A percentile compares a stretch with the other conserved stretches of the same genome.
Evolutionary conservation across 2,888 invertebrate genomes (phyloP).

Genomic region (Junonia oenone): DNA sequence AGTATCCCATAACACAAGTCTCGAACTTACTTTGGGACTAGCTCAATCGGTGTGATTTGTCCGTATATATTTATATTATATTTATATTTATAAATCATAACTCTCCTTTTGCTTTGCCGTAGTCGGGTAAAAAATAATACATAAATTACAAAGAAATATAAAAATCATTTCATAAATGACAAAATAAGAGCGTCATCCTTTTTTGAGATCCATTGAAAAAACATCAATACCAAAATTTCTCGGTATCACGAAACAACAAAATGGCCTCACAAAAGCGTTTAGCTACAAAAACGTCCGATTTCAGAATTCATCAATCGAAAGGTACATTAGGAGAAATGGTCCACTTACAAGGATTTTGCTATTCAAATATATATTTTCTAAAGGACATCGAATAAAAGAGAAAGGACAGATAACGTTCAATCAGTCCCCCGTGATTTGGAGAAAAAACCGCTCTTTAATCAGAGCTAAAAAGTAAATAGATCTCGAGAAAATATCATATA

Average conservation of each 20-base stretch:
- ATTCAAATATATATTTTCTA: conserved; percentile 1
- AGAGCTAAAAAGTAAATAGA: conserved; percentile 15
- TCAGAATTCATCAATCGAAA: neutral
- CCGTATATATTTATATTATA: no score
- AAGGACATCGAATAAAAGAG: neutral
- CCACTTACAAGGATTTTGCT: neutral
- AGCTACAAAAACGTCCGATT: neutral
- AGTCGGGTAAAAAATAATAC: no score
- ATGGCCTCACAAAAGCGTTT: neutral
- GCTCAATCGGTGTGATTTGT: no score
- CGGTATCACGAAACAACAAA: neutral
- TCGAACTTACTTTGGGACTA: no score
- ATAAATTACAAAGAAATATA: no score
- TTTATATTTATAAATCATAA: no score
- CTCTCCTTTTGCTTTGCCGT: no score
- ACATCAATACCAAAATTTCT: neutral
- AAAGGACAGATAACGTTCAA: conserved; percentile 7
- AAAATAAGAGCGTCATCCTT: no score
- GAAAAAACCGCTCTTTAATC: conserved; percentile 20
- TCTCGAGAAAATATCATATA: conserved; percentile 11
- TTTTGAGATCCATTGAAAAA: no score
- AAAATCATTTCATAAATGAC: no score
- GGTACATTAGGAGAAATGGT: neutral
- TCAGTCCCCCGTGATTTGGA: conserved; percentile 9
- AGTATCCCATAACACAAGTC: no score